These are phyloP conservation scores for Hyposmocoma kahamanoa DNA, from an alignment of 1,140 invertebrate species.

Conservation along the genomic window DNA sequence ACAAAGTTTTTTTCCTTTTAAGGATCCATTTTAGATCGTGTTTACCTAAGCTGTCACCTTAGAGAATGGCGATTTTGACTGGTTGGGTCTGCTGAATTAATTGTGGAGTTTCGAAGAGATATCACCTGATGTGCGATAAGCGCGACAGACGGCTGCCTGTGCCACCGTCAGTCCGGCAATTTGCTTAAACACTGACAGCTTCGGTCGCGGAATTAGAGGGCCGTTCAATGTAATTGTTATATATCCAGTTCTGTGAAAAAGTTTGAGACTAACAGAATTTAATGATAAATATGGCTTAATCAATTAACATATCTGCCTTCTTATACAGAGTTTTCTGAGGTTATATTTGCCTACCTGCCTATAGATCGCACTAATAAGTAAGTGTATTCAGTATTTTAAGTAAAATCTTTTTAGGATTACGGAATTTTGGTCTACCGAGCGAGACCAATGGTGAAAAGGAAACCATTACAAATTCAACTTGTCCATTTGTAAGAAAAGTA, in stretches of 20 bases:
- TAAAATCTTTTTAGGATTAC: too few relatives aligned
- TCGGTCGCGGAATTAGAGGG: constrained; percentile 33
- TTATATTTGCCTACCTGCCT: too few relatives aligned
- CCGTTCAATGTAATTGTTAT: constrained; percentile 42
- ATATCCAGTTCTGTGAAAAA: constrained; percentile 28
- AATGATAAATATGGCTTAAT: too few relatives aligned
- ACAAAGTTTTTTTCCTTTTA: constrained; percentile 55
- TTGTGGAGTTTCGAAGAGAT: constrained; percentile 63
- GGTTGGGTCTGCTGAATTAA: constrained; percentile 62
- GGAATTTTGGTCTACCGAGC: too few relatives aligned
- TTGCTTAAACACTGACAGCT: constrained; percentile 53
- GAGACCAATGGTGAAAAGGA: too few relatives aligned
- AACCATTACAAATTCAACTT: too few relatives aligned
- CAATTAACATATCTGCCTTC: too few relatives aligned
- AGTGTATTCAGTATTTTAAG: too few relatives aligned
- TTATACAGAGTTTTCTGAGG: too few relatives aligned
- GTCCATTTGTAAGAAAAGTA: too few relatives aligned
- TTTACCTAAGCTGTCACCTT: constrained; percentile 72
- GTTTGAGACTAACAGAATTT: too few relatives aligned
- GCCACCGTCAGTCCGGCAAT: constrained; percentile 41
- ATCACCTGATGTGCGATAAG: constrained; percentile 64
- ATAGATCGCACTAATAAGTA: too few relatives aligned
- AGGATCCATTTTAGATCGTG: constrained; percentile 67
- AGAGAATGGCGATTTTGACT: constrained; percentile 70
- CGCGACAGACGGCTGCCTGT: constrained; percentile 33